These are phyloP conservation scores for Nysson spinosus DNA, from an alignment of 2,888 invertebrate genomes.

Conservation along the genomic window DNA sequence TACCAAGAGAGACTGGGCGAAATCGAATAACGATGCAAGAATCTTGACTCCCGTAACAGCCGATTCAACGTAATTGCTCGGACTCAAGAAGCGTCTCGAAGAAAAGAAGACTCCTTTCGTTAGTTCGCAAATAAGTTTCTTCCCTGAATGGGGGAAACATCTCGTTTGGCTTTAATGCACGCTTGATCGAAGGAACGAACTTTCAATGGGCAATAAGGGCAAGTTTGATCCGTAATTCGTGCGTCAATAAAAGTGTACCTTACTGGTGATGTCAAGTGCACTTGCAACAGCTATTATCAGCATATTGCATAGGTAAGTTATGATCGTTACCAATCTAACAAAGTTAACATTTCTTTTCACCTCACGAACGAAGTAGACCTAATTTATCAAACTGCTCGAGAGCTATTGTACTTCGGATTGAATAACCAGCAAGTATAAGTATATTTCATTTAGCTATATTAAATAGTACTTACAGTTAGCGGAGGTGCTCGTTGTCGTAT, in stretches of 20 bases:
- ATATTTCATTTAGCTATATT: too few relatives aligned
- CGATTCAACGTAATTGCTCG: slow-evolving; percentile 54
- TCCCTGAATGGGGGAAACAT: slow-evolving; percentile 51
- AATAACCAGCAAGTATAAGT: too few relatives aligned
- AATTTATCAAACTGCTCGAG: too few relatives aligned
- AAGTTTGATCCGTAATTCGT: slow-evolving; percentile 44
- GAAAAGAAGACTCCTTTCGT: slow-evolving; percentile 55
- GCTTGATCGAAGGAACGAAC: slow-evolving; percentile 47
- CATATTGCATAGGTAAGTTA: too few relatives aligned
- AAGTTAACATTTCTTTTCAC: too few relatives aligned
- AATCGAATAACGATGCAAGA: slow-evolving; percentile 58
- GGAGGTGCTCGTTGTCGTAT: too few relatives aligned
- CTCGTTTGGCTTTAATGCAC: slow-evolving; percentile 43
- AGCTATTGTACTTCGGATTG: too few relatives aligned
- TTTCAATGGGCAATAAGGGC: slow-evolving; percentile 44
- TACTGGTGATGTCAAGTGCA: slow-evolving; percentile 5
- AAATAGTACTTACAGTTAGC: too few relatives aligned
- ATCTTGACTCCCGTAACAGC: slow-evolving; percentile 51
- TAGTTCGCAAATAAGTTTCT: slow-evolving; percentile 57
- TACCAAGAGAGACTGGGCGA: slow-evolving; percentile 13
- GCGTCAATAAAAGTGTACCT: slow-evolving; percentile 21
- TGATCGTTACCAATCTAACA: too few relatives aligned
- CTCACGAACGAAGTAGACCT: too few relatives aligned
- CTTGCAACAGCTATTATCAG: too few relatives aligned
- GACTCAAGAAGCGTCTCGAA: slow-evolving; percentile 37